Conservation (phyloP, 1,140 invertebrate species). For the Cyclina sinensis region DNA sequence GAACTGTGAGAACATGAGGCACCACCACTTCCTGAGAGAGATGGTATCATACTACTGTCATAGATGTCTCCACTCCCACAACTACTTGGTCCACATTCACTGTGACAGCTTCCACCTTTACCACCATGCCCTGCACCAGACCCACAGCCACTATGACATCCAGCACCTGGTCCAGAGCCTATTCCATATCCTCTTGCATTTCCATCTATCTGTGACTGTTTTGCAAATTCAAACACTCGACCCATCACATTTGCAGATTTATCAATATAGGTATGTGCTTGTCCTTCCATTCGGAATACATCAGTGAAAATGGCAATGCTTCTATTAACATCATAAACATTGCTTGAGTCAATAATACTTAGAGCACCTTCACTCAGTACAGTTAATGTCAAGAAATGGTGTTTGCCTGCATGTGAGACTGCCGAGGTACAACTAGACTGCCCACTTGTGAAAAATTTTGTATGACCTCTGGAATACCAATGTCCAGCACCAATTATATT, state of each 20-base stretch:
- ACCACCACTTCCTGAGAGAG: slow-evolving; percentile 76
- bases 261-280: slow-evolving; percentile 19
- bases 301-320: slow-evolving; percentile 64
- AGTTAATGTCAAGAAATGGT: slow-evolving; percentile 72
- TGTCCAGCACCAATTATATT: slow-evolving; percentile 74
- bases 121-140: slow-evolving; percentile 75
- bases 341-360: slow-evolving; percentile 56
- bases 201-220: slow-evolving; percentile 68
- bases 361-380: slow-evolving; percentile 71
- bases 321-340: slow-evolving; percentile 45
- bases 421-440: slow-evolving; percentile 51
- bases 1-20: slow-evolving; percentile 69
- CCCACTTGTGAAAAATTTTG: slow-evolving; percentile 56
- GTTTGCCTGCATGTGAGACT: slow-evolving; percentile 53
- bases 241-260: slow-evolving; percentile 62
- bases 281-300: slow-evolving; percentile 68
- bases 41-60: slow-evolving; percentile 62
- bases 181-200: slow-evolving; percentile 67
- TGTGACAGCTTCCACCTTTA: slow-evolving; percentile 61
- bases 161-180: slow-evolving; percentile 70
- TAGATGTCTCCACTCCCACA: slow-evolving; percentile 50
- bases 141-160: slow-evolving; percentile 57
- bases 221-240: slow-evolving; percentile 71
- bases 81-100: background rate
- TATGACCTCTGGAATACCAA: slow-evolving; percentile 65